Evolutionary conservation across 2,797 vertebrate genomes (phyloP), one percentile per base, ranked within the genome.

Genomic region (Vireo griseus): DNA sequence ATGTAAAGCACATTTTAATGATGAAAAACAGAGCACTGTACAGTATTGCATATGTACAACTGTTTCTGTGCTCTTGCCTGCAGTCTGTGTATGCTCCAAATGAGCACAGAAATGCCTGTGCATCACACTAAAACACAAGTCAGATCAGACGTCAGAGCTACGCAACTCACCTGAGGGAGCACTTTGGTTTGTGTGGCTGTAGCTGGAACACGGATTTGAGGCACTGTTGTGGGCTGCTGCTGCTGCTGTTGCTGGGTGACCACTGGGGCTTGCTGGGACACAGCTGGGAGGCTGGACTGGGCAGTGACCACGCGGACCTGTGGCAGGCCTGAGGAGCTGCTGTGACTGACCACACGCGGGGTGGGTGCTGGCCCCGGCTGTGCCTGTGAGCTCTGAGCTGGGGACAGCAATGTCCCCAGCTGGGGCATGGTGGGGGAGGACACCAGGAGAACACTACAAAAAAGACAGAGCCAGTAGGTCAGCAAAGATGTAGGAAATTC

Each of bases 371-470:
- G 96, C 4, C 97, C 97, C 1, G 98, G 94, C 5, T 98, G 96
- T 4, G 93, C 71, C 58, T 98, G 97, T 7, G 93, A 97, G 10
- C 97, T 97, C 93, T 99, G 98, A 68, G 98, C 95, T 44, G 98
- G 96, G 86, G 99, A 99, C 24, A 99, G 97, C 96, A 99, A 96
- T 0, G 99, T 98, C 84, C 99, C 99, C 25, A 99, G 98, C 97
- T 99, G 99, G 4, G 99, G 98, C 98, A 99, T 98, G 19, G 99
- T 97, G 6, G 99, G 99, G 57, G 99, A 98, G 7, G 99, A 99
- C 19, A 99, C 98, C 77, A 99, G 97, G 40, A 99, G 98, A 92
- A 99, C 99, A 8, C 99, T 99, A 13, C 0, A 0, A 79, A 25
- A 81, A 58, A 91, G 33, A 85, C 9, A 83, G 73, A 88, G 67